Base-by-base conservation (phyloP, 2,113 vertebrate genomes). In the Alosa alosa region DNA sequence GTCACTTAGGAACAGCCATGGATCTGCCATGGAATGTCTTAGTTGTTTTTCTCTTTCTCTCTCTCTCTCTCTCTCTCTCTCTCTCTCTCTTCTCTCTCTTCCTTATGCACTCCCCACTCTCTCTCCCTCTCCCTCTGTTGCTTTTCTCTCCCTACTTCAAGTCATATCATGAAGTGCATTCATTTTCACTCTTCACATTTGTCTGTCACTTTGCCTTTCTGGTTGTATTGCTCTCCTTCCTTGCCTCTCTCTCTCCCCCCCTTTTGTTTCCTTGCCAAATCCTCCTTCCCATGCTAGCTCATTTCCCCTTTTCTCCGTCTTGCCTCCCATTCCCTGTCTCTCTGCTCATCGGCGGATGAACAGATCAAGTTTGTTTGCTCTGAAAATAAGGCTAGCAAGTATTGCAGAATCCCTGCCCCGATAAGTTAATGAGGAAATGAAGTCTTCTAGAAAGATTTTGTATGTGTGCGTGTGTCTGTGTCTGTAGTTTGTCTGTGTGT, bases 71-170 rank as follows among this genome's bases (percentile, higher is more conserved):
- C 72, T 55, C 20, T 84, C 47, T 41, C n/a, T 46, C 83, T 22
- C 7, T 18, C 83, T 82, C 44, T 68, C 72, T 55, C 20, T 84
- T 84, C 47, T 41, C n/a, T 46, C 83, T 22, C 7, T 18, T 22
- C 17, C 68, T 81, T 6, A 6, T 41, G 1, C 68, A 1, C 11
- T 81, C 82, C 1, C 82, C 84, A 46, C 57, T 17, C 50, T n/a
- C 85, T 83, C 68, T 72, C 87, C 46, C 5, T 86, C 41, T 83
- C 72, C 88, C 89, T 46, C 83, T 88, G 41, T 81, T 55, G 36
- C 85, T 86, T 22, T 60, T 60, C 55, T 60, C 55, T 22, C 6
- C 4, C 20, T 20, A 60, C 20, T 22, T 1, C 20, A 6, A 60
- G 55, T 22, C 55, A 4, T 60, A 18, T 60, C 6, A 20, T 22